A percentile compares a stretch with the other conserved stretches of the same genome.
phyloP scores from a whole-genome alignment of 2,888 invertebrate species.

The Adela reaumurella region DNA sequence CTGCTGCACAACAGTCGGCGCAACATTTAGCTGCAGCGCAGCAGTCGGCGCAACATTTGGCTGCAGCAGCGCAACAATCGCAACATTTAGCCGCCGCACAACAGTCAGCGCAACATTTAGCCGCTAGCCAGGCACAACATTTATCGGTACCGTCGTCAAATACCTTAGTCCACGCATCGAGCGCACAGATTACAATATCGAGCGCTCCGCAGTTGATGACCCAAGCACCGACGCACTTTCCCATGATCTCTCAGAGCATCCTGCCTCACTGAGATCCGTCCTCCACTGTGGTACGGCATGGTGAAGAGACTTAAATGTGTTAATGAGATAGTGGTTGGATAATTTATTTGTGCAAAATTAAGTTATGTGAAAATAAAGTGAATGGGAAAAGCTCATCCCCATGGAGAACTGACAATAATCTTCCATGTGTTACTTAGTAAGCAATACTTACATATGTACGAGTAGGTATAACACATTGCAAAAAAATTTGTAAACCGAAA shows the following conservation, averaged over 20 bases:
- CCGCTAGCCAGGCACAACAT: slow-evolving; percentile 19
- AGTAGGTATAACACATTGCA: no score
- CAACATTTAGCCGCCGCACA: slow-evolving; percentile 23
- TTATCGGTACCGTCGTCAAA: slow-evolving; percentile 24
- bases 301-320: no score
- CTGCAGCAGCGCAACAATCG: no score
- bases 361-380: no score
- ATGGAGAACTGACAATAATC: no score
- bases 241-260: slow-evolving; percentile 48
- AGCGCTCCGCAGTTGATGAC: slow-evolving; percentile 49
- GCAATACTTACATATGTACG: no score
- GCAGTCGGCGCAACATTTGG: slow-evolving; percentile 36
- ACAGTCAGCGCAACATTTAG: slow-evolving; percentile 23
- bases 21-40: slow-evolving; percentile 27
- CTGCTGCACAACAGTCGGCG: slow-evolving; percentile 21
- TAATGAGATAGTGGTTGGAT: no score
- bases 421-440: no score
- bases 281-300: no score
- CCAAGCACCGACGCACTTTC: slow-evolving; percentile 43
- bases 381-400: no score
- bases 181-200: slow-evolving; percentile 46
- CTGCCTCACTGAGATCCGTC: slow-evolving; percentile 30
- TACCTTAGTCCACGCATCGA: slow-evolving; percentile 43
- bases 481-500: no score
- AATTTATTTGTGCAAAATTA: no score